Evolutionary conservation across 2,113 vertebrate species (phyloP).

Genomic region (Colistium nudipinnis): DNA sequence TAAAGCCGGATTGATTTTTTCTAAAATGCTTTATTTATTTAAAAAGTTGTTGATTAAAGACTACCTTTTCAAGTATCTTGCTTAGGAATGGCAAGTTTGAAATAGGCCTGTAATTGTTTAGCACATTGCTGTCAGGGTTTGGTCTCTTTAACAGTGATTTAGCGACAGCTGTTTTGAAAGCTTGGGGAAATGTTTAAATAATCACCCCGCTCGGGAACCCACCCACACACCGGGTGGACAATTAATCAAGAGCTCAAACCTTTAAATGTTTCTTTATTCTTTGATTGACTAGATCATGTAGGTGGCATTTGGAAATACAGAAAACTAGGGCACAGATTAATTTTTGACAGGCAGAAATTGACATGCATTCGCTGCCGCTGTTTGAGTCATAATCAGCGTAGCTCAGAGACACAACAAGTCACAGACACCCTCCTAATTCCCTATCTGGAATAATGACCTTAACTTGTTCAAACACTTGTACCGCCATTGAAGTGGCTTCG

Average conservation of each 20-base stretch:
- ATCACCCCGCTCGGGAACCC: conserved; percentile 18
- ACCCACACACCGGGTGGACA: conserved; percentile 39
- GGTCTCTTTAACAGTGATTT: too few species aligned
- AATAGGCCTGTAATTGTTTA: too few species aligned
- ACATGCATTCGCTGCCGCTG: conserved; percentile 55
- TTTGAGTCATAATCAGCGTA: conserved; percentile 67
- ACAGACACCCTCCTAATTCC: conserved; percentile 66
- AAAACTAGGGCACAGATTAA: conserved; percentile 51
- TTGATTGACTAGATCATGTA: conserved; percentile 44
- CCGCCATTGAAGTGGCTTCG: conserved; percentile 60
- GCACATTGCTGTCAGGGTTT: too few species aligned
- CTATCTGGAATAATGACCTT: conserved; percentile 54
- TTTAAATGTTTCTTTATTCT: conserved; percentile 25
- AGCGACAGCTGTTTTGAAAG: too few species aligned
- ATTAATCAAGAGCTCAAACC: conserved; percentile 49
- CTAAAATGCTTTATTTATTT: too few species aligned
- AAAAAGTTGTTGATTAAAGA: too few species aligned
- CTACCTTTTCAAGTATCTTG: too few species aligned
- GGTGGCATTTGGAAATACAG: conserved; percentile 52
- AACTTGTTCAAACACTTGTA: conserved; percentile 77
- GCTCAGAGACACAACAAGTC: conserved; percentile 57
- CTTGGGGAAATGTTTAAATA: conserved; percentile 41
- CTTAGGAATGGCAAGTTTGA: too few species aligned
- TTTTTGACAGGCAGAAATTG: conserved; percentile 67
- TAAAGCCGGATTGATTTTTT: too few species aligned